These are phyloP conservation scores for Meloidogyne floridensis DNA, from an alignment of 1,140 invertebrate genomes.

Conservation along the genomic window DNA sequence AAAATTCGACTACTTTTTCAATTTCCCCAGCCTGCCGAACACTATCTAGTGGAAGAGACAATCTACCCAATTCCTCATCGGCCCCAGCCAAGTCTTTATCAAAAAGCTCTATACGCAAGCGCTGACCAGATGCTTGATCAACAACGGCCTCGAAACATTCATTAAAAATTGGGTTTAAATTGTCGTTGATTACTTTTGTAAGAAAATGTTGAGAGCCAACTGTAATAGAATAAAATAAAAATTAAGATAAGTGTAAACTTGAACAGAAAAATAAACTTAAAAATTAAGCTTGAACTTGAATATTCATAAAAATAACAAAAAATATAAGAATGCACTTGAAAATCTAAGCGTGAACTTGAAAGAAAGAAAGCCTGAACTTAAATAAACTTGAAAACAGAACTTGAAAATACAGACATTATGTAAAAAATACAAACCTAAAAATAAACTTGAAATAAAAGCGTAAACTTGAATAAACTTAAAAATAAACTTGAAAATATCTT, in stretches of 20 bases:
- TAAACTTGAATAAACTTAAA: not conserved
- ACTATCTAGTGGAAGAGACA: conserved; percentile 52
- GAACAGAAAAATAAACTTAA: not conserved
- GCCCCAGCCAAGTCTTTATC: conserved; percentile 59
- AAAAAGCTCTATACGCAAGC: conserved; percentile 61
- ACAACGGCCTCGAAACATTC: conserved; percentile 66
- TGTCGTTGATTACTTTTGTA: conserved; percentile 62
- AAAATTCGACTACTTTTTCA: conserved; percentile 39
- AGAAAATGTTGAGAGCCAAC: conserved; percentile 57
- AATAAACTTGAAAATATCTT: no score
- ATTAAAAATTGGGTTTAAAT: conserved; percentile 64
- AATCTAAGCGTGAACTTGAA: no score
- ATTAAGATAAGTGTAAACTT: not conserved
- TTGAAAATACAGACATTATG: not conserved
- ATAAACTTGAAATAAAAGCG: not conserved
- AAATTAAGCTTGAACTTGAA: not conserved
- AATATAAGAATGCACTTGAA: no score
- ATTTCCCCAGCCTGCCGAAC: conserved; percentile 44
- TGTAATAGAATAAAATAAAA: conserved; percentile 32
- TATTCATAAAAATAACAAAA: no score
- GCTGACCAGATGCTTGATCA: conserved; percentile 64
- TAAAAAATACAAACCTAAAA: not conserved
- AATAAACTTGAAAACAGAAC: not conserved
- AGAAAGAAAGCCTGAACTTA: no score
- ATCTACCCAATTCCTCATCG: conserved; percentile 62